Evolutionary conservation across 2,797 vertebrate species (phyloP).

Genomic region (Clamator glandarius): DNA sequence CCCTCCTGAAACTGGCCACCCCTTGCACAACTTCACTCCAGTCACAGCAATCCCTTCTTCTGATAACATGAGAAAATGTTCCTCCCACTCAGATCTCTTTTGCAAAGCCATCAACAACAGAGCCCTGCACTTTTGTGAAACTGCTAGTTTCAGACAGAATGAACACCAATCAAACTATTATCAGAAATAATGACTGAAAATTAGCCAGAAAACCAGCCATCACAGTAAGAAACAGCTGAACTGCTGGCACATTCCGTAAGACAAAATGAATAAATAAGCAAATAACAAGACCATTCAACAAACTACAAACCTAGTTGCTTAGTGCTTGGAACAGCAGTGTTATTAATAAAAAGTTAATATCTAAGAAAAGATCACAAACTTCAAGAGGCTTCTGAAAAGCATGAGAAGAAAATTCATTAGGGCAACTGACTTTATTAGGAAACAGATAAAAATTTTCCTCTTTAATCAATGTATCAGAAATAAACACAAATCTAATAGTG

Average conservation of each 20-base stretch:
- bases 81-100: not conserved
- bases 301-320: not conserved
- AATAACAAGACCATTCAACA: not conserved
- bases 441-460: not conserved
- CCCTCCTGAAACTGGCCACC: not conserved
- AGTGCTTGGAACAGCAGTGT: not conserved
- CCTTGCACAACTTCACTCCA: not conserved
- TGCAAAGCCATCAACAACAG: not conserved
- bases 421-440: not conserved
- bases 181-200: conserved; percentile 31
- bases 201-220: conserved; percentile 7
- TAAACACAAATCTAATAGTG: not conserved
- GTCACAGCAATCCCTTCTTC: not conserved
- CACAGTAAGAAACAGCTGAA: conserved; percentile 1
- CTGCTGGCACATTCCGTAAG: not conserved
- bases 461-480: not conserved
- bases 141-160: not conserved
- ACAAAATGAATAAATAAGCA: conserved; percentile 8
- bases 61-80: not conserved
- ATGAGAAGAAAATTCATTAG: not conserved
- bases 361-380: not conserved
- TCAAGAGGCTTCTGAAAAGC: not conserved
- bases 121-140: conserved; percentile 2
- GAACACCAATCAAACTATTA: conserved; percentile 21
- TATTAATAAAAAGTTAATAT: not conserved